Base-by-base conservation (phyloP, 1,140 invertebrate species). In the Penaeus japonicus region DNA sequence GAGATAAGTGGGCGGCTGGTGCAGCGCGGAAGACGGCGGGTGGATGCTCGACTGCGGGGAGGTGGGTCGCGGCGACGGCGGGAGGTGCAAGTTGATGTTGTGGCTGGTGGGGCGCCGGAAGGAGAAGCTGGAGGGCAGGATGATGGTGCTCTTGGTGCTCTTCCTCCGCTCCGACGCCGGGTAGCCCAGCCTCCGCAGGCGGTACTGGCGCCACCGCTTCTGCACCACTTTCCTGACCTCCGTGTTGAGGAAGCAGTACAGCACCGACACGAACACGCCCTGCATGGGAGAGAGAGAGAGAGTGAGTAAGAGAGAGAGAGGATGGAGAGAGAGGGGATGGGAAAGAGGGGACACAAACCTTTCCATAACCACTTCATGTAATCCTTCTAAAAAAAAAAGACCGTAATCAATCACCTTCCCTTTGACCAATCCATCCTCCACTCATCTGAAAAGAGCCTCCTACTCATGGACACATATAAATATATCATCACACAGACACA, bases 191-290 rank as follows among this genome's bases (percentile, higher is more conserved):
- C 54, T 77, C 18, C 78, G 54, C 55, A 87, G 59, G 27, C 78
- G 77, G 78, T 87, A 73, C 78, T 87, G 85, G 12, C 85, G 85
- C 85, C 85, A 87, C 1, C 85, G 77, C 59, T 87, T 87, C 77
- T 47, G 22, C 7, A 87, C 77, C 3, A 87, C 35, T 59, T 87
- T 78, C 78, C 81, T 77, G 1, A 87, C 85, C 75, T 87, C 85
- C 4, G 39, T 59, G 57, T 87, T 87, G 57, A 87, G 57, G 35
- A 87, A 87, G 85, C 85, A 87, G 77, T 87, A 87, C 57, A 87
- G 57, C 77, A 87, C 85, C 32, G 85, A 81, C 4, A 80, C 77
- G 59, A 87, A 87, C 24, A 87, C 85, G 24, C 85, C 85, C 85
- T 87, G 57, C 4, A 2, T 10, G 54, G 15, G 24, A n/a, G 10